Evolutionary conservation across 2,888 invertebrate species (phyloP).

Genomic region (Congeria kusceri): DNA sequence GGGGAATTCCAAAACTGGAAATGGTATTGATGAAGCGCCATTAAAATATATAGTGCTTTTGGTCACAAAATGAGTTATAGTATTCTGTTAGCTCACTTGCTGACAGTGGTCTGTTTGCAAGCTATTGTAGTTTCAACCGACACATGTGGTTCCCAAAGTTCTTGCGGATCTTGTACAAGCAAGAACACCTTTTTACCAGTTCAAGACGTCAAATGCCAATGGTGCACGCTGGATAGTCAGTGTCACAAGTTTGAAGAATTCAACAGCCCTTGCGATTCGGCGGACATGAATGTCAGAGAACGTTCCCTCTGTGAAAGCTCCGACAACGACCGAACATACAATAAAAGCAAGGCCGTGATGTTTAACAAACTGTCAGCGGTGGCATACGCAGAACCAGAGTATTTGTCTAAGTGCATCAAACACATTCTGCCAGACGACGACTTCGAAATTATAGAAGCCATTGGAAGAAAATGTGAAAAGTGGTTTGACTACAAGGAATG

Average conservation of each 20-base stretch:
- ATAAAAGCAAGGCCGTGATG: conserved; percentile 7
- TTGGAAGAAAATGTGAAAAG: conserved; percentile 9
- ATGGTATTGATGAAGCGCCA: too few species aligned
- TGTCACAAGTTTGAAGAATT: not conserved
- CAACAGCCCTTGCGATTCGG: not conserved
- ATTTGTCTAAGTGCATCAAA: conserved; percentile 4
- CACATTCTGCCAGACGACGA: not conserved
- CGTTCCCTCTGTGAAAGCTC: not conserved
- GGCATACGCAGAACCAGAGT: conserved; percentile 11
- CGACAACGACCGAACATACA: not conserved
- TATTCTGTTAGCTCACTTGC: too few species aligned
- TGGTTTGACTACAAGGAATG: conserved; percentile 27
- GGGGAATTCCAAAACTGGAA: too few species aligned
- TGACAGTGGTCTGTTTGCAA: too few species aligned
- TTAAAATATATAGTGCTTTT: too few species aligned
- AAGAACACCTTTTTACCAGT: not conserved
- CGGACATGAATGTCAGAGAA: not conserved
- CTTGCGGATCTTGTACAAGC: not conserved
- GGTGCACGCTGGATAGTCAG: not conserved
- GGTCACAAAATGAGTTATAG: too few species aligned
- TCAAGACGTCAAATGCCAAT: not conserved
- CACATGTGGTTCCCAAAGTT: not conserved
- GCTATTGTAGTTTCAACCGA: too few species aligned
- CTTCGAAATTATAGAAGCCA: not conserved
- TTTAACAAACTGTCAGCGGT: conserved; percentile 15